phyloP scores from a whole-genome alignment of 2,113 vertebrate species.

The Butorides virescens region DNA sequence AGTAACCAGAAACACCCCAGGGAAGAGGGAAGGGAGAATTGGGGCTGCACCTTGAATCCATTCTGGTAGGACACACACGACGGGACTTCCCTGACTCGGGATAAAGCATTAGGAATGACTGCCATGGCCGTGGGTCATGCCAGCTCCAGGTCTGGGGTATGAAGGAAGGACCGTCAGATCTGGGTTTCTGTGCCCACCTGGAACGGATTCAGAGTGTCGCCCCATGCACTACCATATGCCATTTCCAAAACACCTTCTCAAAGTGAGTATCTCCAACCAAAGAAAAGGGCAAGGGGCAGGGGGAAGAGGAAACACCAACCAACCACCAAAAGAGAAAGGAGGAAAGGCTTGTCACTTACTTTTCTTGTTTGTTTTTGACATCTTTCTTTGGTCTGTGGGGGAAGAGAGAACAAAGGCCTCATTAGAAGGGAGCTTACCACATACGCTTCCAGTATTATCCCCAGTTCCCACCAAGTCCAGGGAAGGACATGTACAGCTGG shows the following conservation, averaged over 20 bases:
- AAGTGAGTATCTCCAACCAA: slow-evolving; percentile 31
- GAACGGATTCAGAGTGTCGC: slow-evolving; percentile 63
- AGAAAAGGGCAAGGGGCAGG: slow-evolving; percentile 27
- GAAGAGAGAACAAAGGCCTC: slow-evolving; percentile 62
- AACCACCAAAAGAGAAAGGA: slow-evolving; percentile 45
- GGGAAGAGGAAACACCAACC: slow-evolving; percentile 40
- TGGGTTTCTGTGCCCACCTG: slow-evolving; percentile 47
- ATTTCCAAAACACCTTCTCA: slow-evolving; percentile 28
- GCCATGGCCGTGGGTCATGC: slow-evolving; percentile 39
- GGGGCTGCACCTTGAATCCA: slow-evolving; percentile 47
- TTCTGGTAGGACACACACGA: not conserved
- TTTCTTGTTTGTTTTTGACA: slow-evolving; percentile 87
- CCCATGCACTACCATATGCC: slow-evolving; percentile 16
- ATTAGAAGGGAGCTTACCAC: slow-evolving; percentile 32
- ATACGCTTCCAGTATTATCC: not conserved
- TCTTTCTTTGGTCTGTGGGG: slow-evolving; percentile 91
- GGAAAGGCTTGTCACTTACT: slow-evolving; percentile 83
- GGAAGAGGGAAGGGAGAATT: slow-evolving; percentile 25
- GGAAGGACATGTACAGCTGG: not conserved
- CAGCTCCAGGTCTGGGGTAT: slow-evolving; percentile 45
- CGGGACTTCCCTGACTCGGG: not conserved
- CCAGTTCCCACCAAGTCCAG: not conserved
- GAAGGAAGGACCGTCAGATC: slow-evolving; percentile 23
- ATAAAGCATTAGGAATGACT: slow-evolving; percentile 42
- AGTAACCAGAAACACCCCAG: slow-evolving; percentile 57